Conservation (phyloP, 1,140 invertebrate species). For the Heterodera schachtii region DNA sequence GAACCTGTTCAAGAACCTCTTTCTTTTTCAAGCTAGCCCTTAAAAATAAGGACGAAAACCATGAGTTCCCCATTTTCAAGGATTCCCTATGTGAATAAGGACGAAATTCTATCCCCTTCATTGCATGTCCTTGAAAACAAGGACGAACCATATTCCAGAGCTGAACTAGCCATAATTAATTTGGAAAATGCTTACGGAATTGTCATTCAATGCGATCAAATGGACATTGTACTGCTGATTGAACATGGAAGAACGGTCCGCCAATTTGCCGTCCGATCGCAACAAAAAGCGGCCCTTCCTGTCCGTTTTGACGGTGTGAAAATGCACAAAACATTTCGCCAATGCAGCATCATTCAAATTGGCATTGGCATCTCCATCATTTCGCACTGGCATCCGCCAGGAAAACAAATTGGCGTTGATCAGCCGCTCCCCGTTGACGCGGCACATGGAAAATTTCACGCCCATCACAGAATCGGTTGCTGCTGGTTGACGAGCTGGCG, state of each 20-base stretch:
- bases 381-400: not conserved
- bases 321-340: not conserved
- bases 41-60: no score
- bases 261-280: not conserved
- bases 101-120: no score
- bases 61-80: no score
- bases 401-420: not conserved
- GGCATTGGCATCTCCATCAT: not conserved
- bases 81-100: no score
- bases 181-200: not conserved
- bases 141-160: no score
- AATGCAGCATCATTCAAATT: not conserved
- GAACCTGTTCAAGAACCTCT: no score
- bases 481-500: not conserved
- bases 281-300: not conserved
- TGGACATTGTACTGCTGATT: not conserved
- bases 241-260: not conserved
- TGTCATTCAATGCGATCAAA: not conserved
- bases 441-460: not conserved
- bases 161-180: not conserved
- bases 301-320: not conserved
- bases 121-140: no score
- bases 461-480: not conserved
- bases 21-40: no score
- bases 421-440: not conserved